A percentile compares a stretch with the other conserved stretches of the same genome.
These are phyloP conservation scores for Bubo blakistoni DNA, from an alignment of 2,113 vertebrate species.

Conservation along the genomic window DNA sequence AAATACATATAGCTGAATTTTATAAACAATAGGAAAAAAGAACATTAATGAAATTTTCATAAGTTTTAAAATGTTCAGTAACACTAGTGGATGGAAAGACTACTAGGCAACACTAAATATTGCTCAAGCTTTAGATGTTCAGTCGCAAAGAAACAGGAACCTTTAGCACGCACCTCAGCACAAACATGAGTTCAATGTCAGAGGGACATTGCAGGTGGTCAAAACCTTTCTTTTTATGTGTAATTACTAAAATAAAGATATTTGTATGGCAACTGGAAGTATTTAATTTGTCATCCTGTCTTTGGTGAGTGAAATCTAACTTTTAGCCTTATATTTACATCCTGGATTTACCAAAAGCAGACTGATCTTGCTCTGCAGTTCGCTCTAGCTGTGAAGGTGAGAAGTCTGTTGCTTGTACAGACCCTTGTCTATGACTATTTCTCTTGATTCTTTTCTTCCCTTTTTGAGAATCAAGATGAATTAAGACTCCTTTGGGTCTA, in stretches of 20 bases:
- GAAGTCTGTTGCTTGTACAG: not conserved
- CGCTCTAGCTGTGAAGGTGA: not conserved
- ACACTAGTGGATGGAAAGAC: not conserved
- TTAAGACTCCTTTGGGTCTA: not conserved
- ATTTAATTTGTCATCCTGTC: not conserved
- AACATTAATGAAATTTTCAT: not conserved
- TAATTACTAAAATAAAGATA: not conserved
- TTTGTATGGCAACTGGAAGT: not conserved
- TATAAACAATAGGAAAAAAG: not conserved
- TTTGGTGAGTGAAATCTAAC: not conserved
- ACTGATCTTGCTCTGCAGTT: not conserved
- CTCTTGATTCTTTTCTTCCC: not conserved
- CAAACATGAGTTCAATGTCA: not conserved
- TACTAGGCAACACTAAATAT: not conserved
- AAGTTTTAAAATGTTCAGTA: not conserved
- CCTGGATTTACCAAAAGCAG: not conserved
- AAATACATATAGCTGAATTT: not conserved
- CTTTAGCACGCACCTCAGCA: not conserved
- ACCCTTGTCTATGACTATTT: not conserved
- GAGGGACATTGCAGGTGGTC: not conserved
- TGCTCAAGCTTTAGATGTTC: not conserved
- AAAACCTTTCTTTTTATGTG: not conserved
- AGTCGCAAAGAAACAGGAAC: not conserved
- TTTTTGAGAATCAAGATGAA: not conserved
- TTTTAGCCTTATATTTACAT: not conserved